Percentiles rank a stretch among this genome's conserved stretches.
These are phyloP conservation scores for Bradynema listronoti DNA, from an alignment of 1,140 invertebrate genomes.

Conservation along the genomic window DNA sequence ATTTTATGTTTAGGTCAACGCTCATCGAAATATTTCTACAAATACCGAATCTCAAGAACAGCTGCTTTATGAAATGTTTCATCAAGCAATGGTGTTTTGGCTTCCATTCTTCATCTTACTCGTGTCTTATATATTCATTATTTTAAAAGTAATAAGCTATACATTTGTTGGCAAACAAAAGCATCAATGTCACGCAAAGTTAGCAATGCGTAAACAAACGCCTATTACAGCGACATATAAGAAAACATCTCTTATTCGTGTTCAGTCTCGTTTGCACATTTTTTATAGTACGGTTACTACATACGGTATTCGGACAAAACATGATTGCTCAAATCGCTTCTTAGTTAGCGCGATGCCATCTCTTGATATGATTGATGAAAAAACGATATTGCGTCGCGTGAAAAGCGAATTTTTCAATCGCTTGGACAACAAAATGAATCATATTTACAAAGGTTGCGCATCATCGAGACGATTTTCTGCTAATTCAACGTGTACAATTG, in stretches of 20 bases:
- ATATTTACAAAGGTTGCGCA: too few relatives aligned
- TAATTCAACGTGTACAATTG: too few relatives aligned
- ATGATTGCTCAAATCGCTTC: neutral
- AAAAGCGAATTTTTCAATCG: too few relatives aligned
- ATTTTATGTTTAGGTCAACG: slow-evolving; percentile 1
- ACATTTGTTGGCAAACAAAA: slow-evolving; percentile 23
- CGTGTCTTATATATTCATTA: slow-evolving; percentile 42
- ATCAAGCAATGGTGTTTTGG: slow-evolving; percentile 41
- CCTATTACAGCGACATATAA: neutral
- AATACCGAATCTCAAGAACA: slow-evolving; percentile 20
- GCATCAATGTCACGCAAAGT: slow-evolving; percentile 6
- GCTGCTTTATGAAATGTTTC: slow-evolving; percentile 40
- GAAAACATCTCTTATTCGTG: neutral
- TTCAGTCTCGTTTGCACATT: neutral
- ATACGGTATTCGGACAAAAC: neutral
- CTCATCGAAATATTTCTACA: neutral
- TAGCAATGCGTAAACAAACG: neutral
- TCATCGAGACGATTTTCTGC: too few relatives aligned
- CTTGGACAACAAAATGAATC: too few relatives aligned
- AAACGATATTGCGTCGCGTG: too few relatives aligned
- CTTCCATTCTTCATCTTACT: slow-evolving; percentile 42
- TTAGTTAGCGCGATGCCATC: neutral
- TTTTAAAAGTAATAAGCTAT: slow-evolving; percentile 36
- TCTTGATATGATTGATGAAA: too few relatives aligned
- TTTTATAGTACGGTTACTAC: neutral